Percentiles rank a stretch among this genome's conserved stretches.
phyloP scores from a whole-genome alignment of 2,797 vertebrate species.

The Benthosema pterotum region DNA sequence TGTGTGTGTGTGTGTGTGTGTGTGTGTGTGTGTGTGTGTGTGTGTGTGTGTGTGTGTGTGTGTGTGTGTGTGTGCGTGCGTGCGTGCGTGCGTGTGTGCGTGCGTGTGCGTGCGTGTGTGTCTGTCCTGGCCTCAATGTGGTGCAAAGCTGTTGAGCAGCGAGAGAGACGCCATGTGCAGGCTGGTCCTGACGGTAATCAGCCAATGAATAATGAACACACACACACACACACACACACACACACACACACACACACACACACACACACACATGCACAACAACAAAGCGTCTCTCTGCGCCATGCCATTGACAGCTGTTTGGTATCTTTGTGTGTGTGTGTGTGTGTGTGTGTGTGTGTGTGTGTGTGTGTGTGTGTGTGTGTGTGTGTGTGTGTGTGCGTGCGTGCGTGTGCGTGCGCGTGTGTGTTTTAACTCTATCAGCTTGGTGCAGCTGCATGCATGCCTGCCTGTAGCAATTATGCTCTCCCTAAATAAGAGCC shows the following conservation, averaged over 20 bases:
- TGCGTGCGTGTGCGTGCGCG: conserved; percentile 36
- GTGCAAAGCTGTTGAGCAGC: conserved; percentile 42
- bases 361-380: conserved; percentile 42
- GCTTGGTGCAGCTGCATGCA: conserved; percentile 75
- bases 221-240: conserved; percentile 49
- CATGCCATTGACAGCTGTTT: conserved; percentile 69
- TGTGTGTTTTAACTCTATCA: conserved; percentile 71
- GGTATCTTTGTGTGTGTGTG: conserved; percentile 60
- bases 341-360: conserved; percentile 25
- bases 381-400: conserved; percentile 34
- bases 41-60: conserved; percentile 8
- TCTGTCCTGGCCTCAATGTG: conserved; percentile 37
- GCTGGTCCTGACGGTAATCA: conserved; percentile 71
- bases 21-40: conserved; percentile 10
- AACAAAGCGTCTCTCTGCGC: background rate
- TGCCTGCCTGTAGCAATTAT: conserved; percentile 77
- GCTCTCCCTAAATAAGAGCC: conserved; percentile 62
- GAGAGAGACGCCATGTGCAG: conserved; percentile 58
- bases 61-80: conserved; percentile 9
- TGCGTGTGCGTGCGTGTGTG: conserved; percentile 15
- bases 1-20: background rate
- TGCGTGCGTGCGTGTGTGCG: background rate
- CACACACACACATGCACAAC: conserved; percentile 23
- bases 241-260: conserved; percentile 51
- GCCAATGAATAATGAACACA: conserved; percentile 77